Base-by-base conservation (phyloP, 2,888 invertebrate genomes). In the Mesopsocus fuscifrons region DNA sequence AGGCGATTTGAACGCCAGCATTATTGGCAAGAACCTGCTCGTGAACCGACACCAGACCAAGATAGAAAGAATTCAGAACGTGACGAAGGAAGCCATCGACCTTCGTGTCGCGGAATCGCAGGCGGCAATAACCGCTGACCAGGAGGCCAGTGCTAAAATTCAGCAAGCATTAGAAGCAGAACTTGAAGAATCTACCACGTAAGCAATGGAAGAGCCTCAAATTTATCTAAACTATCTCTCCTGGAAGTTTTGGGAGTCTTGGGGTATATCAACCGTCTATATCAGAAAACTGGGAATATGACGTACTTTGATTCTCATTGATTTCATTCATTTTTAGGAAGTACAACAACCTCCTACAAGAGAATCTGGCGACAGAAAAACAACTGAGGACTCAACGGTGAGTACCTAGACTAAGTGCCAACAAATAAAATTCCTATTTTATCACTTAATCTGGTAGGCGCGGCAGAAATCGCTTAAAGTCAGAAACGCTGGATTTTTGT, bases 11-110 rank as follows among this genome's bases (percentile, higher is more conserved):
- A 38, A 38, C 38, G 38, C 38, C 21, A 20, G 20, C 38, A 38
- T 38, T 5, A 20, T 38, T 3, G 38, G 38, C 6, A 38, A 38
- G 21, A 38, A 38, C 20, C 17, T 38, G n/a, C n/a, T 38, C 17
- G 20, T 38, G 18, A 38, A 38, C 21, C 16, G 38, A 6, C 38
- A 38, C 18, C 38, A 38, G 21, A 38, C n/a, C 20, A 38, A 38
- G 21, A 38, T 38, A 13, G 38, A 38, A 15, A 5, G 11, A 11
- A 38, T 38, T 18, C 38, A 18, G 26, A 26, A 11, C 8, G 26
- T 26, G 11, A 9, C 26, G 8, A 26, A 11, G 20, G 38, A 38
- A 38, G 20, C n/a, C 4, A 6, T 38, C 16, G 38, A 38, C 9
- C 15, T 18, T 18, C 17, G 38, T 6, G 21, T 38, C 38, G 21